Evolutionary conservation across 1,140 invertebrate genomes (phyloP).

Genomic region (Pseudobourletiella spinata): DNA sequence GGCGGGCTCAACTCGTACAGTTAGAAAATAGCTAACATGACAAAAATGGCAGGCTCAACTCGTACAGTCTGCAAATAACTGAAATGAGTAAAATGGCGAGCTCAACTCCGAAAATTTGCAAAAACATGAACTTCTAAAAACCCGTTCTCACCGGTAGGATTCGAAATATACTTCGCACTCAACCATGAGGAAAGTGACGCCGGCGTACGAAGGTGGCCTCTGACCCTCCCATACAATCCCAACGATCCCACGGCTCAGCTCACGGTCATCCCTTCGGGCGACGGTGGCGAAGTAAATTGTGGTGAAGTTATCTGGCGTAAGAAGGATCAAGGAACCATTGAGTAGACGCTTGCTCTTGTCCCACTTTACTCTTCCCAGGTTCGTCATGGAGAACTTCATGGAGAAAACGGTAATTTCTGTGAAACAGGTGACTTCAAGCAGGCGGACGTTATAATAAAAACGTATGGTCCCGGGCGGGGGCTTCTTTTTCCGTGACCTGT

Average conservation of each 20-base stretch:
- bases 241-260: slow-evolving; percentile 4
- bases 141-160: slow-evolving; percentile 53
- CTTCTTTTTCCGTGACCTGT: neutral
- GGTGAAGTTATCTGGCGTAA: slow-evolving; percentile 58
- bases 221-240: neutral
- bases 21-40: neutral
- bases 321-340: slow-evolving; percentile 60
- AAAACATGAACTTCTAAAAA: too few species aligned
- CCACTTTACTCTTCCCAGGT: slow-evolving; percentile 36
- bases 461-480: neutral
- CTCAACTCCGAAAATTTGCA: too few species aligned
- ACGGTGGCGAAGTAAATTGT: slow-evolving; percentile 58
- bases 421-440: neutral
- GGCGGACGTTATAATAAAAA: slow-evolving; percentile 1
- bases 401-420: neutral
- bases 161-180: slow-evolving; percentile 60
- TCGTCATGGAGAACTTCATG: neutral
- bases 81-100: too few species aligned
- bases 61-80: too few species aligned
- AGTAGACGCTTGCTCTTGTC: slow-evolving; percentile 51
- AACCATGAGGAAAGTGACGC: slow-evolving; percentile 48
- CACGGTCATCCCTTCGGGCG: slow-evolving; percentile 45
- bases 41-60: neutral
- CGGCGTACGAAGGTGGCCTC: neutral
- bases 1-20: neutral